phyloP scores from a whole-genome alignment of 2,888 invertebrate species.

The Ochropleura leucogaster region DNA sequence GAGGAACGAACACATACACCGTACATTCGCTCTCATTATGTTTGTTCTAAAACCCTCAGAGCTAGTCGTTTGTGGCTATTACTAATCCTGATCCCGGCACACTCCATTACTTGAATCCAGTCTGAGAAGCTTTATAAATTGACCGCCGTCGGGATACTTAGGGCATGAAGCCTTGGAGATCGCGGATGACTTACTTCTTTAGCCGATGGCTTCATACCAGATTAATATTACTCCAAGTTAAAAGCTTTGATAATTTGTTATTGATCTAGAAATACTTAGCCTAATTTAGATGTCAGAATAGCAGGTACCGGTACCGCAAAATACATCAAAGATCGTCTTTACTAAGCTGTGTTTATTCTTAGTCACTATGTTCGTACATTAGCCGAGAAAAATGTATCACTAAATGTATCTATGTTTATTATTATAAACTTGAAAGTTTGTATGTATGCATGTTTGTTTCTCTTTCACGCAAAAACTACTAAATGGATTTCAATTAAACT shows the following conservation, averaged over 20 bases:
- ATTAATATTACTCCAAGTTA: constrained; percentile 41
- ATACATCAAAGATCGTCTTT: constrained; percentile 25
- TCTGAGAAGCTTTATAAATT: constrained; percentile 79
- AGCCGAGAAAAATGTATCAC: no score
- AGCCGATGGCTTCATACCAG: constrained; percentile 30
- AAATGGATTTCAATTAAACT: no score
- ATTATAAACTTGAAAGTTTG: no score
- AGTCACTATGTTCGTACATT: no score
- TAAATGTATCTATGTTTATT: no score
- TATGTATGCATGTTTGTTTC: no score
- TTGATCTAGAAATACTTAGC: constrained; percentile 18
- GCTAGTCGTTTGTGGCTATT: constrained; percentile 64
- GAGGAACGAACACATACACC: constrained; percentile 16
- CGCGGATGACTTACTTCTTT: constrained; percentile 56
- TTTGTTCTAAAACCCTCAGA: constrained; percentile 51
- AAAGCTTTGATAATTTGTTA: constrained; percentile 46
- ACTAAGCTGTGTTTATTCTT: constrained; percentile 14
- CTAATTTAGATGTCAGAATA: constrained; percentile 21
- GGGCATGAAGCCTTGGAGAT: constrained; percentile 59
- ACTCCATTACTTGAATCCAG: constrained; percentile 77
- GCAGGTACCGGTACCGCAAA: constrained; percentile 12
- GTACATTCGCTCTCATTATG: constrained; percentile 20
- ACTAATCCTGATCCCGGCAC: constrained; percentile 70
- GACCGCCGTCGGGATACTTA: constrained; percentile 76
- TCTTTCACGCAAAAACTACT: no score